Percentiles rank a stretch among this genome's conserved stretches.
These are phyloP conservation scores for Pristionchus fissidentatus DNA, from an alignment of 2,888 invertebrate species.

Conservation along the genomic window DNA sequence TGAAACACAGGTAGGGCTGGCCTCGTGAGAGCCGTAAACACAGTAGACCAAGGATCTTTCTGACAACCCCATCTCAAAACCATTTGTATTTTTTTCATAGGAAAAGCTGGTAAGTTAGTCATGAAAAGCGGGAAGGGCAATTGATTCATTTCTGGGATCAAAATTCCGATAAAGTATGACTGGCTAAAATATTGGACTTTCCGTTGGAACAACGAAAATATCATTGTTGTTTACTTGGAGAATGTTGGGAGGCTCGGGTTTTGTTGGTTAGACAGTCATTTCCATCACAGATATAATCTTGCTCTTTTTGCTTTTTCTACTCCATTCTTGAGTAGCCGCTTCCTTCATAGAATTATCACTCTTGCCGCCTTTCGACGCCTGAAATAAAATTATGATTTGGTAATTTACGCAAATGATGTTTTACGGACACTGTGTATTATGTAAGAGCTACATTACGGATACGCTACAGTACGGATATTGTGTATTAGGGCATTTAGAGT, in stretches of 20 bases:
- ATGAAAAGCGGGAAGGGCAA: no score
- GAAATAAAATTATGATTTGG: not conserved
- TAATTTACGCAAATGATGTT: not conserved
- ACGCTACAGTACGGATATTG: no score
- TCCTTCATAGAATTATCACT: not conserved
- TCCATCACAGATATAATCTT: slow-evolving; percentile 12
- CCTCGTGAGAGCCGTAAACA: no score
- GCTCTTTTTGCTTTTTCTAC: not conserved
- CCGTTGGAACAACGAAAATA: not conserved
- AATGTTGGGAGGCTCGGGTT: not conserved
- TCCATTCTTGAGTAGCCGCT: not conserved
- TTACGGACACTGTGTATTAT: no score
- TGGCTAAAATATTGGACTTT: not conserved
- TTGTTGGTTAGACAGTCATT: not conserved
- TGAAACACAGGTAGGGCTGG: no score
- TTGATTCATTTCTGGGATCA: no score
- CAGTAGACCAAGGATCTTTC: no score
- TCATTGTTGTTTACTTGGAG: slow-evolving; percentile 9
- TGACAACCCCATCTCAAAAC: not conserved
- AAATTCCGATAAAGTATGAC: not conserved
- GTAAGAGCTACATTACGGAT: no score
- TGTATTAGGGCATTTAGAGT: no score
- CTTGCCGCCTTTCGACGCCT: not conserved
- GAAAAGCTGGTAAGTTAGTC: not conserved
- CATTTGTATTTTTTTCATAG: not conserved